Conservation (phyloP, 2,888 invertebrate species). For the Tineola bisselliella region DNA sequence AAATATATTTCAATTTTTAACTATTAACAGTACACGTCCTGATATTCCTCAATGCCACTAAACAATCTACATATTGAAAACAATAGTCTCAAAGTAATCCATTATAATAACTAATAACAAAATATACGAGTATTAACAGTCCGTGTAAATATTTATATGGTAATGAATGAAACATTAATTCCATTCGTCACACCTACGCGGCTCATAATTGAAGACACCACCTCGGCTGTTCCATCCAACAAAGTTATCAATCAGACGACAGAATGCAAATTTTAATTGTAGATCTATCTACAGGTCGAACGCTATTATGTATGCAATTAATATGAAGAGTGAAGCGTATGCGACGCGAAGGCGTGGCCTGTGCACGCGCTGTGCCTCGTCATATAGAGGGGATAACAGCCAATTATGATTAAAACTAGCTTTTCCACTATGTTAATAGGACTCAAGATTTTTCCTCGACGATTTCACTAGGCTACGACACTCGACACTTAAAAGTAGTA, state of each 20-base stretch:
- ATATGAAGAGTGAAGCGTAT: slow-evolving; percentile 17
- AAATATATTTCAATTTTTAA: too few species aligned
- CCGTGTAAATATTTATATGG: slow-evolving; percentile 10
- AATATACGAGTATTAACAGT: slow-evolving; percentile 9
- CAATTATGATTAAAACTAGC: slow-evolving; percentile 65
- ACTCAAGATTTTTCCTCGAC: slow-evolving; percentile 57
- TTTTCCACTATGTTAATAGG: slow-evolving; percentile 61
- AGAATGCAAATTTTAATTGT: slow-evolving; percentile 65
- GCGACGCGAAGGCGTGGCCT: slow-evolving; percentile 17
- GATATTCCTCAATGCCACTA: background rate
- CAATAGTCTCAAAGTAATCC: background rate
- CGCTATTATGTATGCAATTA: slow-evolving; percentile 47
- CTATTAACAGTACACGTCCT: too few species aligned
- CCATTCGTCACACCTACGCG: slow-evolving; percentile 17
- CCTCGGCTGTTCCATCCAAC: slow-evolving; percentile 45
- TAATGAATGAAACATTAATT: slow-evolving; percentile 4
- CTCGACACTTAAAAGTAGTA: slow-evolving; percentile 39
- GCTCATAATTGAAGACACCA: slow-evolving; percentile 30
- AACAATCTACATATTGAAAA: background rate
- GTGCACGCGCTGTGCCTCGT: slow-evolving; percentile 28
- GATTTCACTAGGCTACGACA: slow-evolving; percentile 50
- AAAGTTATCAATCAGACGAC: slow-evolving; percentile 58
- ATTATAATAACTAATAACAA: background rate
- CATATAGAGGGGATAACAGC: slow-evolving; percentile 40
- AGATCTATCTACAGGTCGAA: slow-evolving; percentile 23